Conservation (phyloP, 1,140 invertebrate genomes). For the Proales similis region DNA sequence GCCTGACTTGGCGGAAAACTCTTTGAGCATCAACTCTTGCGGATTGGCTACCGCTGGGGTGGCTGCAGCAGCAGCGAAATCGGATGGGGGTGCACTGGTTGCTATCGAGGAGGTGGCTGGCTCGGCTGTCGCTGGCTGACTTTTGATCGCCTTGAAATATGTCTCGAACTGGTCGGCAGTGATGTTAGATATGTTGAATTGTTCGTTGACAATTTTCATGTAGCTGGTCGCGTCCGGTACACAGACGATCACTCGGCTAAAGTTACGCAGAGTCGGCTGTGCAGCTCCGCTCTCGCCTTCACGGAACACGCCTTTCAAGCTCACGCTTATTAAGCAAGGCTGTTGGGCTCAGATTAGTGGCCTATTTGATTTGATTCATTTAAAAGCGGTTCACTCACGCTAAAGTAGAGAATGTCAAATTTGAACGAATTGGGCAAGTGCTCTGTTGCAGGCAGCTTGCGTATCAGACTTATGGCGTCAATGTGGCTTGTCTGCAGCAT, state of each 20-base stretch:
- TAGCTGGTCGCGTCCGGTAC: slow-evolving; percentile 8
- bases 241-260: slow-evolving; percentile 8
- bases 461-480: slow-evolving; percentile 11
- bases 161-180: background rate
- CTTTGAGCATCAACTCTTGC: background rate
- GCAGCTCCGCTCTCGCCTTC: slow-evolving; percentile 5
- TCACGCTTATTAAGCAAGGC: slow-evolving; percentile 1
- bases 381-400: slow-evolving; percentile 10
- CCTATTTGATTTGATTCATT: background rate
- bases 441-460: slow-evolving; percentile 18
- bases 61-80: no score
- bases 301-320: slow-evolving; percentile 3
- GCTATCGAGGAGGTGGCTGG: background rate
- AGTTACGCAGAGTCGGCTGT: slow-evolving; percentile 5
- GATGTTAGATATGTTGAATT: slow-evolving; percentile 8
- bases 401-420: slow-evolving; percentile 14
- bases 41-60: background rate
- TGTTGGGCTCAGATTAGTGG: background rate
- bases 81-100: background rate
- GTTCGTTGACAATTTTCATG: slow-evolving; percentile 31
- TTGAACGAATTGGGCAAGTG: slow-evolving; percentile 31
- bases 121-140: background rate
- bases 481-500: slow-evolving; percentile 3
- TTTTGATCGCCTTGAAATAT: slow-evolving; percentile 13
- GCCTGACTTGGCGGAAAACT: slow-evolving; percentile 19